Evolutionary conservation across 2,113 vertebrate genomes (phyloP).

Genomic region (Eulacestoma nigropectus): DNA sequence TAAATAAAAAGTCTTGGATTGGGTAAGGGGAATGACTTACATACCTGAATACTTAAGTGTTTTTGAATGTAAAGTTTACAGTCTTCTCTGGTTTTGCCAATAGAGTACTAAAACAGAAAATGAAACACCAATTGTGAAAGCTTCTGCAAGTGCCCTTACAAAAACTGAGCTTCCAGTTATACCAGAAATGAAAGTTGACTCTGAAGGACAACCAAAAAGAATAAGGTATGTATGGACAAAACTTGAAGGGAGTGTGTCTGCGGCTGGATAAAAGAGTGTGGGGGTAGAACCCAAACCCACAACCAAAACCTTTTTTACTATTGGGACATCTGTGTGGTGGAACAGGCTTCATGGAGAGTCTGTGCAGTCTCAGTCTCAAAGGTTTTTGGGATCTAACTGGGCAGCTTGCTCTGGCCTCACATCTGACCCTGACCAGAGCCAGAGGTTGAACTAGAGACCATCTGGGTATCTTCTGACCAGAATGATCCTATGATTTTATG

Average conservation of each 20-base stretch:
- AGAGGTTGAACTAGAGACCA: background rate
- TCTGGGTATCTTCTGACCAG: background rate
- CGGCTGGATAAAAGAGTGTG: background rate
- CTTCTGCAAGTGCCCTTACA: background rate
- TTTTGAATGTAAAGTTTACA: background rate
- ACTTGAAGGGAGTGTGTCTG: background rate
- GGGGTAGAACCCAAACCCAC: background rate
- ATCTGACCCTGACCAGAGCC: background rate
- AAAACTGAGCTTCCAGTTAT: slow-evolving; percentile 26
- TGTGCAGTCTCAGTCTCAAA: background rate
- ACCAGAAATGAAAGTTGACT: background rate
- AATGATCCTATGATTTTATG: background rate
- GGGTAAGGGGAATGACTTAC: background rate
- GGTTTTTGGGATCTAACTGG: background rate
- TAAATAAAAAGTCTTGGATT: background rate
- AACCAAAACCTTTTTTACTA: background rate
- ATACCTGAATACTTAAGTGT: background rate
- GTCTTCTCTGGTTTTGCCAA: slow-evolving; percentile 9
- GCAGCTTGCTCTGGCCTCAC: background rate
- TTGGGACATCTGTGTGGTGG: background rate
- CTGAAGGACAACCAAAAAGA: background rate
- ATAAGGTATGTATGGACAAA: slow-evolving; percentile 50
- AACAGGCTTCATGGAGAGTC: background rate
- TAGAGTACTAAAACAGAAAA: slow-evolving; percentile 56
- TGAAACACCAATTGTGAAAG: background rate